Evolutionary conservation across 2,797 vertebrate genomes (phyloP), one percentile per base, ranked within the genome.

Genomic region (Falco novaeseelandiae): DNA sequence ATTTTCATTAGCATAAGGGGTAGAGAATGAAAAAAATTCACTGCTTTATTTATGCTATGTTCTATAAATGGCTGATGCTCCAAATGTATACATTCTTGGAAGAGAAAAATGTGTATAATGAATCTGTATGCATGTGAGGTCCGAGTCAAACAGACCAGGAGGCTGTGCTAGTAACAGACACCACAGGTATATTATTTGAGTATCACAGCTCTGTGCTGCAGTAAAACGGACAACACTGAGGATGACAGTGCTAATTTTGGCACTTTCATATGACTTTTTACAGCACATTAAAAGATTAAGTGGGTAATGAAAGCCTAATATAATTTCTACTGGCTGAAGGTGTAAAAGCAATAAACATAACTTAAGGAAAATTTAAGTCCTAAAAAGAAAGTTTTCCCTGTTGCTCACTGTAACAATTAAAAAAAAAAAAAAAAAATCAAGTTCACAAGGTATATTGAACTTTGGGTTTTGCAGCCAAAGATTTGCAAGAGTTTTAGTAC

Each of bases 211-310:
- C 87, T 46, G 65, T 90, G 89, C 96, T 97, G 97, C 97, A 96
- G 96, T 87, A 81, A 59, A 88, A 95, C 22, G 8, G 93, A 80
- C 93, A 91, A 34, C 94, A 93, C 9, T 29, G 84, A 95, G 81
- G 86, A 97, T 97, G 97, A 97, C 97, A 93, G 57, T 96, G 97
- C 97, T 97, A 59, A 97, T 98, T 97, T 92, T 79, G 87, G 57
- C 77, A 90, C 87, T 97, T 96, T 51, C 89, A 4, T 65, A n/a
- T 17, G 48, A 96, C 83, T 96, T 95, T 65, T 29, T 22, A 9
- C 84, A 74, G 91, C 88, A 25, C 55, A 36, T 59, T 67, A 51
- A 57, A 57, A 23, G 32, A 87, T 66, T 61, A 65, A 72, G 66
- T 77, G 92, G 49, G 84, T 73, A 71, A 81, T 42, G 69, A 55